Percentiles rank a stretch among this genome's conserved stretches.
Conservation (phyloP, 2,797 vertebrate species). For the Myotis vivesi region DNA sequence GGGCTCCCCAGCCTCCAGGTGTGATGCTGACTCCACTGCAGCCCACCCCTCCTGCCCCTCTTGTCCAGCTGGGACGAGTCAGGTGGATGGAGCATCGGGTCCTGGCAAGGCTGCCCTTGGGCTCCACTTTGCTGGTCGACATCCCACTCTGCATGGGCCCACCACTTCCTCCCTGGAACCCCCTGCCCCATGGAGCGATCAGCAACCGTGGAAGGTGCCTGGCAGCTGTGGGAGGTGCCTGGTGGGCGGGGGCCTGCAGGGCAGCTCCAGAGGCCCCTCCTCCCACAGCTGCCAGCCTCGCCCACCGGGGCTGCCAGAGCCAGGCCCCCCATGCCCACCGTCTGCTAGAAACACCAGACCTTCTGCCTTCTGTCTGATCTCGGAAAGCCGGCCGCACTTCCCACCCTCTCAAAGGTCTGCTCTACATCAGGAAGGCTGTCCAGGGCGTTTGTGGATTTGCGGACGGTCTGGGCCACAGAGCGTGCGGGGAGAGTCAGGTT, state of each 20-base stretch:
- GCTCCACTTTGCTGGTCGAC: background rate
- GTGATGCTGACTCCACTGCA: background rate
- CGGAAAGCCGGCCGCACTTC: fast-evolving
- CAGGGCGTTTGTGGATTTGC: constrained; percentile 45
- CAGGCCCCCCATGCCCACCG: fast-evolving
- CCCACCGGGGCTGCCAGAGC: background rate
- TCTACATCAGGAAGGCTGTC: constrained; percentile 36
- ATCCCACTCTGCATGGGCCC: background rate
- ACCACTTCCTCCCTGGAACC: fast-evolving
- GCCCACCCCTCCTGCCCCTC: background rate
- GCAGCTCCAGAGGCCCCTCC: background rate
- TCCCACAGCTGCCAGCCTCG: no score
- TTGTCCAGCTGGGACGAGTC: background rate
- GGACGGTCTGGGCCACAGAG: constrained; percentile 60
- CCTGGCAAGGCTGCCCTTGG: background rate
- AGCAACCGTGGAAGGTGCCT: no score
- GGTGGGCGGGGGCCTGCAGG: fast-evolving
- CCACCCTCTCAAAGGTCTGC: background rate
- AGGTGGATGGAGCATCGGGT: background rate
- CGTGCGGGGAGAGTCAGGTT: constrained; percentile 1
- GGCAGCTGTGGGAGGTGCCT: no score
- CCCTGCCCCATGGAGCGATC: background rate
- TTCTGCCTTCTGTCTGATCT: background rate
- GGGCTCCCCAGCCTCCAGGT: background rate
- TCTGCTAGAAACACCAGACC: background rate